Base-by-base conservation (phyloP, 1,140 invertebrate genomes). In the Ceratina japonica region DNA sequence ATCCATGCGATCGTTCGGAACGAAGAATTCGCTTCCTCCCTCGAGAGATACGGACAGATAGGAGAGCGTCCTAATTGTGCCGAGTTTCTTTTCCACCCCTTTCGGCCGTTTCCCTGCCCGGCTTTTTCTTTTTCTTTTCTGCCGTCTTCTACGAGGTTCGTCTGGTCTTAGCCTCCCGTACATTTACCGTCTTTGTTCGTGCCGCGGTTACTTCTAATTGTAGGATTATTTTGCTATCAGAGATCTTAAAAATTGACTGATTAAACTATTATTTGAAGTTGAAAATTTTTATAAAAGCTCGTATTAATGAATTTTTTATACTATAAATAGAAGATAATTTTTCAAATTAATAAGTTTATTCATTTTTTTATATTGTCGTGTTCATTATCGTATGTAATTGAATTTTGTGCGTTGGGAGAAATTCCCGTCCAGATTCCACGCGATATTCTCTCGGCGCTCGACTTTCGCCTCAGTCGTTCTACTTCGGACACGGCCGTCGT, bases 391-490 rank as follows among this genome's bases (percentile, higher is more conserved):
- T 4, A 44, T 44, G 37, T 44, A 44, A 44, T 7, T 44, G 37
- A 3, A 44, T 44, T 44, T 44, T 44, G 37, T 44, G 37, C 5
- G 37, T 44, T 44, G 37, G 37, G 10, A 44, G 37, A 44, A 44
- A 51, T 75, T 75, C 24, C 64, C 31, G 15, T 49, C 75, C 56
- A 62, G 66, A 77, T 82, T 84, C 84, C 82, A 74, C 83, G 79
- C 70, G 75, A 87, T 87, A 85, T 86, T 87, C 84, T 83, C 86
- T 84, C 79, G 74, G 79, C 79, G 75, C 81, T 86, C 83, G 85
- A 86, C 86, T 87, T 87, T 87, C 86, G 82, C 86, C 37, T 44
- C 79, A 51, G 74, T 83, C 80, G 85, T 85, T 83, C 81, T 83
- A 85, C 79, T 81, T 85, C 52, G 81, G 54, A n/a, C 70, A 24